Evolutionary conservation across 2,888 invertebrate species (phyloP).

Genomic region (Zeuzera pyrina): DNA sequence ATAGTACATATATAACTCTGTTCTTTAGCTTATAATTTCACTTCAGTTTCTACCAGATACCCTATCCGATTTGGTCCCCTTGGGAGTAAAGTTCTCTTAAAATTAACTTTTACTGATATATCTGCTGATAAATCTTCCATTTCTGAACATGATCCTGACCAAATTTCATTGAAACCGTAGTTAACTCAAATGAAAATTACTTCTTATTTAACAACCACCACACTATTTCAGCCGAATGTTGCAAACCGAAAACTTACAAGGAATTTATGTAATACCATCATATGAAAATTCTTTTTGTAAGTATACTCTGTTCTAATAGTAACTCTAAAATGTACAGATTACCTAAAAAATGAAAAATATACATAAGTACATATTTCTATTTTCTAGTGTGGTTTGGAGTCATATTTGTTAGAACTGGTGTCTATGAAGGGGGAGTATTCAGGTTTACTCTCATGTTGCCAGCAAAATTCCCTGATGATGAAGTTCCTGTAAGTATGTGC

Average conservation of each 20-base stretch:
- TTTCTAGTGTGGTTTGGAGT: slow-evolving; percentile 92
- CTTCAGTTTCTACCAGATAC: too few species aligned
- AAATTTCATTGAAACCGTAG: too few species aligned
- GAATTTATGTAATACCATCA: slow-evolving; percentile 95
- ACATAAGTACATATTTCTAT: slow-evolving; percentile 5
- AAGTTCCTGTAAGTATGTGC: slow-evolving; percentile 88
- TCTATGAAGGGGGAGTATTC: slow-evolving; percentile 92
- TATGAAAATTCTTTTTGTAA: slow-evolving; percentile 86
- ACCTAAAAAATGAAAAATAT: slow-evolving; percentile 5
- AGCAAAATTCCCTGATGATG: slow-evolving; percentile 89
- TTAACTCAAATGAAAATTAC: background rate
- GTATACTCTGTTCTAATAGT: slow-evolving; percentile 29
- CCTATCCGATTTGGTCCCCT: too few species aligned
- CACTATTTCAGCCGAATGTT: slow-evolving; percentile 83
- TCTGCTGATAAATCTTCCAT: too few species aligned
- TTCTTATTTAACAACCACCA: slow-evolving; percentile 5
- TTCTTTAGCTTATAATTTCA: too few species aligned
- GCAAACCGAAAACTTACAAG: slow-evolving; percentile 87
- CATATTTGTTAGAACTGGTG: slow-evolving; percentile 89
- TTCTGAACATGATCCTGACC: too few species aligned
- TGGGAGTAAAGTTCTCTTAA: too few species aligned
- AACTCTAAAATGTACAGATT: slow-evolving; percentile 4
- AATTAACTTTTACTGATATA: too few species aligned
- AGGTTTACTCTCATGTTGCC: slow-evolving; percentile 90
- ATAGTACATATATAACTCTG: too few species aligned